Evolutionary conservation across 2,797 vertebrate species (phyloP), one percentile per base, ranked within the genome.

Genomic region (Hephaestus fuliginosus): DNA sequence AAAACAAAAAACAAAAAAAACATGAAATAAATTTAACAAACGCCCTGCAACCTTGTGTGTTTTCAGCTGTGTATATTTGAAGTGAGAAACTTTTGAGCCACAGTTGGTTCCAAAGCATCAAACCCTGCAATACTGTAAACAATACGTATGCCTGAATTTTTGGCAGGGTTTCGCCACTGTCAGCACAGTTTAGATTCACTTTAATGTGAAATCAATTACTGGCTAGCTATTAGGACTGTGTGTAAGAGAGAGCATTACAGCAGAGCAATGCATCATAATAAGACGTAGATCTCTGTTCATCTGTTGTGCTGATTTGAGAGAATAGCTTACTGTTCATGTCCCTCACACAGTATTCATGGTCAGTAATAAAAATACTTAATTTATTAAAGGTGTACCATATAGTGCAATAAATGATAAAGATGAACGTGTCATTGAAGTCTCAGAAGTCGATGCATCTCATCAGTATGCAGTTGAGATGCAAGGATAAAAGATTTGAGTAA

Each of bases 171-270:
- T 77, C 63, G 53, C 52, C 71, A 33, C 66, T 17, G 73, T 88
- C 85, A 83, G 84, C 81, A 82, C 61, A 74, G 51, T 48, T 81
- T 25, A 76, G 73, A 80, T 58, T 85, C 77, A 55, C 78, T 86
- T 80, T 70, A 83, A 87, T 82, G 78, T 75, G 64, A 87, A 87
- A 91, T 88, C 77, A 81, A 85, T 91, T 49, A 78, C 80, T 74
- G 73, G 43, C 62, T 11, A 5, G 41, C 62, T 66, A 56, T 62
- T 68, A 53, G 77, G 70, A 65, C 46, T 18, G 3, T 13, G 60
- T 62, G 25, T 5, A n/a, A 39, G 15, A 63, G 44, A 44, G 58
- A 36, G 2, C 61, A 71, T 69, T 58, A 66, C 25, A 68, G 30
- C 0, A 15, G 61, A 80, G 22, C 73, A 79, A 80, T 44, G 51